Evolutionary conservation across 2,113 vertebrate species (phyloP), one percentile per base, ranked within the genome.

Genomic region (Brevimyrus niger): DNA sequence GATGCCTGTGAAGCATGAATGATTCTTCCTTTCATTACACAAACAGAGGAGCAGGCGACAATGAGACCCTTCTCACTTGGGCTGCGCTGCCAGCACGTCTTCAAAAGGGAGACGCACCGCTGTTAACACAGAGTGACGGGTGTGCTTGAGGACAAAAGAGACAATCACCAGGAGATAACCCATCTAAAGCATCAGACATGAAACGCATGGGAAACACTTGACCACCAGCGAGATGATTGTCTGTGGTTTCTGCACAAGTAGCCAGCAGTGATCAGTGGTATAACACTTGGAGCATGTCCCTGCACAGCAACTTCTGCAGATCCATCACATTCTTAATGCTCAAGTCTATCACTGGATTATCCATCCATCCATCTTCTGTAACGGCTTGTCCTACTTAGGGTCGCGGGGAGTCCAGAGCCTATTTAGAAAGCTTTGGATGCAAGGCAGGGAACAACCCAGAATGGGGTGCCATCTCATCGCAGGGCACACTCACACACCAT

Each of bases 41-140:
- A 55, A 55, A 90, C 27, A 50, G 44, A 88, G 53, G 83, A 89
- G 46, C 23, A 50, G 87, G 87, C 83, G 88, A 91, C 90, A 91
- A 91, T 89, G 87, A 69, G 83, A 93, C 90, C 87, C 42, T 61
- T 89, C 90, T 92, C 88, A 90, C 42, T 27, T 55, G 80, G 69
- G 1, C 1, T 4, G 10, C 11, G 88, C 83, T 83, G 51, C 90
- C 87, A 38, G 53, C 48, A 23, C 87, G 88, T 87, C 87, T 89
- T 90, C 23, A 91, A 91, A 69, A 91, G 89, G n/a, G 50, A 44
- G 38, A 38, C 13, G 31, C 80, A 88, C 58, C 9, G 15, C 31
- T n/a, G 90, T 38, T 76, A 88, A 35, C 31, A 53, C 19, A 6
- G 47, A 85, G 89, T 61, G 46, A 90, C 31, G 85, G 46, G 51